Evolutionary conservation across 1,140 invertebrate genomes (phyloP).

Genomic region (Diorhabda sublineata): DNA sequence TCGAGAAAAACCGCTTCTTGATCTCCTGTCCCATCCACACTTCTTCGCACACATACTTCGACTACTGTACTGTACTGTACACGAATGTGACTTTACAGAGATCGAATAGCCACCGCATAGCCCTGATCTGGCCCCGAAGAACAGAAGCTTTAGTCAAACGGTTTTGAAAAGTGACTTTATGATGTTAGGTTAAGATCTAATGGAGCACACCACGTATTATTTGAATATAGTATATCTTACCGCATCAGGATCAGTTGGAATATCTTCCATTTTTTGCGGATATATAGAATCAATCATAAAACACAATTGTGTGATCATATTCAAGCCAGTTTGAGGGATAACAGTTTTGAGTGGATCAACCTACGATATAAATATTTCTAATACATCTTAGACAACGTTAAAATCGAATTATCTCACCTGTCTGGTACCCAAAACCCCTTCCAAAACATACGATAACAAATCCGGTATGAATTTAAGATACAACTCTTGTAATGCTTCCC

Average conservation of each 20-base stretch:
- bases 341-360: constrained; percentile 69
- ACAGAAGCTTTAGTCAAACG: no score
- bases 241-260: not conserved
- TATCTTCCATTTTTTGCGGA: constrained; percentile 45
- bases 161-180: no score
- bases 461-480: constrained; percentile 71
- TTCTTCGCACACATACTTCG: no score
- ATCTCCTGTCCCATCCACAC: no score
- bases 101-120: no score
- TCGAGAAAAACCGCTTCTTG: no score
- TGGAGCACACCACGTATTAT: no score
- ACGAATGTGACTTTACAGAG: no score
- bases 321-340: constrained; percentile 76
- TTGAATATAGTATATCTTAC: not conserved
- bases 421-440: constrained; percentile 69
- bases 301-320: constrained; percentile 83
- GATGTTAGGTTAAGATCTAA: no score
- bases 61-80: no score
- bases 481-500: constrained; percentile 54
- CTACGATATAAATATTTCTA: not conserved
- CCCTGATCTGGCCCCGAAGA: no score
- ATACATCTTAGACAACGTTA: not conserved
- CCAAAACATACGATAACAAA: constrained; percentile 69
- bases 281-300: constrained; percentile 70
- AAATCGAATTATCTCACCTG: constrained; percentile 48